phyloP scores from a whole-genome alignment of 2,888 invertebrate species.

The Eupithecia insigniata region DNA sequence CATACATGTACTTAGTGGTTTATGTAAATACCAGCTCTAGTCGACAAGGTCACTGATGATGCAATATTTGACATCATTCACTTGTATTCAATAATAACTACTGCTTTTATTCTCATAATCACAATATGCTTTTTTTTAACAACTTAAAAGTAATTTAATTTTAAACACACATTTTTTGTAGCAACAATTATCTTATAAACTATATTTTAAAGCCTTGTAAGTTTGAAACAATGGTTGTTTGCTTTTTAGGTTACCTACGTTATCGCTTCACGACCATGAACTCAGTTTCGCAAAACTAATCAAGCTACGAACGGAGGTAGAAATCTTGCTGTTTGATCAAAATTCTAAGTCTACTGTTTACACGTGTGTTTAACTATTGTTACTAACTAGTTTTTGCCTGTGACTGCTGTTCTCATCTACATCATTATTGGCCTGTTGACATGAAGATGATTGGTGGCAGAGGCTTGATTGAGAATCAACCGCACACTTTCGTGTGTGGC shows the following conservation, averaged over 20 bases:
- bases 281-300: slow-evolving; percentile 18
- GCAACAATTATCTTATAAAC: neutral
- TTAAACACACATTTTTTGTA: neutral
- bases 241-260: slow-evolving; percentile 1
- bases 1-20: slow-evolving; percentile 37
- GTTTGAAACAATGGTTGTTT: slow-evolving; percentile 12
- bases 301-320: neutral
- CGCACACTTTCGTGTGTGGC: too few species aligned
- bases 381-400: neutral
- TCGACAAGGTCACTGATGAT: slow-evolving; percentile 60
- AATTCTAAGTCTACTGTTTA: neutral
- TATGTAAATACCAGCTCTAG: slow-evolving; percentile 47
- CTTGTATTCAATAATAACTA: slow-evolving; percentile 48
- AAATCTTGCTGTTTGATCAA: neutral
- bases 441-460: too few species aligned
- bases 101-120: neutral
- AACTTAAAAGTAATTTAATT: neutral
- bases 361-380: neutral
- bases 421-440: too few species aligned
- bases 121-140: neutral
- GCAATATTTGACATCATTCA: slow-evolving; percentile 68
- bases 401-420: neutral
- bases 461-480: too few species aligned
- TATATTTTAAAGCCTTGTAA: neutral
- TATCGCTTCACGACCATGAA: slow-evolving; percentile 21